A percentile compares a stretch with the other conserved stretches of the same genome.
phyloP scores from a whole-genome alignment of 2,113 vertebrate genomes.

The Genyomyrus donnyi region DNA sequence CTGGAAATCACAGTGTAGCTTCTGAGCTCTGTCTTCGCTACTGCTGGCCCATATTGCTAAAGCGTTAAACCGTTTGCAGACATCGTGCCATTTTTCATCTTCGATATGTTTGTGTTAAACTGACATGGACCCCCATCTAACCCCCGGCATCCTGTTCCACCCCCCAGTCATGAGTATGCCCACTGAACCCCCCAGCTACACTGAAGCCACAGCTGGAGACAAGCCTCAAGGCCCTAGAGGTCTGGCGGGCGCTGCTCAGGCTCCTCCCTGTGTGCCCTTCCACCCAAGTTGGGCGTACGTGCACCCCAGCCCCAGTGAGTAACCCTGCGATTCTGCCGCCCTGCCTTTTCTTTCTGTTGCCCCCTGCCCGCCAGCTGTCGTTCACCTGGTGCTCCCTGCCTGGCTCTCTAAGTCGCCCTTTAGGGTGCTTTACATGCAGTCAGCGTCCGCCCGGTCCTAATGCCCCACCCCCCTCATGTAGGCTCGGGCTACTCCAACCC shows the following conservation, averaged over 20 bases:
- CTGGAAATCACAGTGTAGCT: neutral
- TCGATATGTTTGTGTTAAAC: neutral
- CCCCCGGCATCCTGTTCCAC: neutral
- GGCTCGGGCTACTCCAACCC: slow-evolving; percentile 34
- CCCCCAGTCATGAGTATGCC: slow-evolving; percentile 29
- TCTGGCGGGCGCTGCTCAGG: neutral
- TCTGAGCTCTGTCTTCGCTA: neutral
- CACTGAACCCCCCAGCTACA: slow-evolving; percentile 37
- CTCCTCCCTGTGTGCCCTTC: slow-evolving; percentile 9
- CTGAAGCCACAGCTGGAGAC: slow-evolving; percentile 39
- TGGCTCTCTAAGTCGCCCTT: neutral
- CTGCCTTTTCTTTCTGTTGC: neutral
- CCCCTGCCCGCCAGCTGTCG: neutral
- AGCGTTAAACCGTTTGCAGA: neutral
- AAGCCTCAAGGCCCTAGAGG: slow-evolving; percentile 21
- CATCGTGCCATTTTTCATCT: neutral
- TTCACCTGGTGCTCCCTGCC: neutral
- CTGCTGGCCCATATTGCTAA: neutral
- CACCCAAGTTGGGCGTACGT: slow-evolving; percentile 30
- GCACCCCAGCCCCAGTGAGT: slow-evolving; percentile 37
- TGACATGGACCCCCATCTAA: neutral
- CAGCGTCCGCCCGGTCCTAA: neutral
- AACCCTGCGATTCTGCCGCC: neutral
- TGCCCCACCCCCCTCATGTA: neutral
- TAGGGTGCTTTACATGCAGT: neutral